Evolutionary conservation across 2,797 vertebrate genomes (phyloP).

Genomic region (Enteromius paludinosus): DNA sequence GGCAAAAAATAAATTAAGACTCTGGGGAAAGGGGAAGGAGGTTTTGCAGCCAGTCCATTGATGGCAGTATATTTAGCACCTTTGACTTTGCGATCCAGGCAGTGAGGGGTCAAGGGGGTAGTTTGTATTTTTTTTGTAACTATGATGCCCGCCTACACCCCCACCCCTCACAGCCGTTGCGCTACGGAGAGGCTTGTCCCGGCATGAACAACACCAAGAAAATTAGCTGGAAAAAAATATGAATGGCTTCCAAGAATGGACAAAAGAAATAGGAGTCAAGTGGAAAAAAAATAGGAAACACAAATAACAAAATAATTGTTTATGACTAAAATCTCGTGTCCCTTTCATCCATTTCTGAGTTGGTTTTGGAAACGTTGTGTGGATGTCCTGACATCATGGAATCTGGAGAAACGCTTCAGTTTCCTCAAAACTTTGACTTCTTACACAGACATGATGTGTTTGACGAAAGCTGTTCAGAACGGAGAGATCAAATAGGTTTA

Average conservation of each 20-base stretch:
- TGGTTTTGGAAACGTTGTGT: slow-evolving; percentile 76
- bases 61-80: slow-evolving; percentile 68
- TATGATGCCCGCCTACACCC: slow-evolving; percentile 52
- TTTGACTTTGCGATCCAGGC: slow-evolving; percentile 62
- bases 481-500: slow-evolving; percentile 9
- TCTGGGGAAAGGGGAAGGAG: slow-evolving; percentile 67
- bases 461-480: slow-evolving; percentile 90
- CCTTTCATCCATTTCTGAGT: slow-evolving; percentile 78
- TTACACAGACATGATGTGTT: slow-evolving; percentile 98
- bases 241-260: slow-evolving; percentile 61
- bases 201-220: slow-evolving; percentile 55
- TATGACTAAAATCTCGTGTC: slow-evolving; percentile 81
- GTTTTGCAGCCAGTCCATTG: slow-evolving; percentile 79
- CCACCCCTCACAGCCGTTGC: slow-evolving; percentile 66
- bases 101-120: slow-evolving; percentile 54
- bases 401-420: slow-evolving; percentile 74
- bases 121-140: slow-evolving; percentile 27
- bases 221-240: slow-evolving; percentile 50
- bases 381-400: slow-evolving; percentile 84
- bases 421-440: slow-evolving; percentile 68
- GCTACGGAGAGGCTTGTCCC: slow-evolving; percentile 62
- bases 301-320: slow-evolving; percentile 73
- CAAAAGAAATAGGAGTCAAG: slow-evolving; percentile 67
- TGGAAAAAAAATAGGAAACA: slow-evolving; percentile 63
- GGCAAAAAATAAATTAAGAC: slow-evolving; percentile 83